Base-by-base conservation (phyloP, 2,113 vertebrate species). In the Alaudala cheleensis region DNA sequence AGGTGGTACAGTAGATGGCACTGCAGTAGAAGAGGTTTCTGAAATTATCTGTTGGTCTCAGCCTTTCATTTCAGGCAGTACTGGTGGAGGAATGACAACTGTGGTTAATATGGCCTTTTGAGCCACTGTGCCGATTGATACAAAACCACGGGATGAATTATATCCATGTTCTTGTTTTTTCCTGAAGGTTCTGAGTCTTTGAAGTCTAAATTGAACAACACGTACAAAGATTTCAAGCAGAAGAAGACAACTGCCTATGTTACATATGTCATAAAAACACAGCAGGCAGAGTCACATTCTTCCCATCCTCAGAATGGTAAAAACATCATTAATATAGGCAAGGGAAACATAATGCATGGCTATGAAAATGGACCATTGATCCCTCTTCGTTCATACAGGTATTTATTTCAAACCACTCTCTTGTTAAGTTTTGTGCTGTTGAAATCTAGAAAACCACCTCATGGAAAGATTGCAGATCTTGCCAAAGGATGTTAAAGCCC, bases 331-430 rank as follows among this genome's bases (percentile, higher is more conserved):
- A 14, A 90, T 2, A 94, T 98, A 9, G 98, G 98, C 67, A 94
- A 96, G 6, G 95, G 93, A 76, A 95, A 91, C 5, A 90, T 2
- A 14, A 73, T 67, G 1, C 34, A 57, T 3, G 97, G 95, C 94
- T 98, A 98, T 0, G 62, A 96, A 81, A 98, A 98, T 0, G 98
- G 98, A 56, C 97, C 96, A 4, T 25, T 98, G 94, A 69, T 96
- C 12, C 97, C 98, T 6, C 96, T 97, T 89, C 50, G 19, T 77
- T 96, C 96, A 62, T 98, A 98, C 86, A 94, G 98, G 98, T 98
- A 97, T 92, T 44, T 86, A 69, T 70, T 76, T 80, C 47, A 81
- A 49, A 49, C 39, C 5, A 16, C 69, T 57, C 25, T n/a, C 90
- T 17, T 18, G 5, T 66, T 86, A 58, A 37, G 71, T 72, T 91